phyloP scores from a whole-genome alignment of 1,140 invertebrate genomes.

The Drosophila miranda region DNA sequence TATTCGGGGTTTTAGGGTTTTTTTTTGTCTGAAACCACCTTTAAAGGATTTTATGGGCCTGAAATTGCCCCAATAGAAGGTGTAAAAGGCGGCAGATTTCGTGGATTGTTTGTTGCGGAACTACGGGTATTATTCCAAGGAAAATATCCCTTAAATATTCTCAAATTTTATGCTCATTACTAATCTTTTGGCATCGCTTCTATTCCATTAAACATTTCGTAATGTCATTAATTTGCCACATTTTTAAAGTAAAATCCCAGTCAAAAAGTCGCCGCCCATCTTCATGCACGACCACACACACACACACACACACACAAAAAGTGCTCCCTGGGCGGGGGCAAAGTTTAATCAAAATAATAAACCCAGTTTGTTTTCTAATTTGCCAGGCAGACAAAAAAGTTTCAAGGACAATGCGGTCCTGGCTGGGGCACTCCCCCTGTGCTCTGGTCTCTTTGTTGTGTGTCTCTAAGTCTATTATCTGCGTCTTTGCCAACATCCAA shows the following conservation, averaged over 20 bases:
- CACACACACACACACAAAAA: conserved; percentile 41
- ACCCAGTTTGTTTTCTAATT: conserved; percentile 59
- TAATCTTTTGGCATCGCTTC: too few relatives aligned
- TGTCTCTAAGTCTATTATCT: conserved; percentile 52
- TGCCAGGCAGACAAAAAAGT: conserved; percentile 38
- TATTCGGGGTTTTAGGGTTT: too few relatives aligned
- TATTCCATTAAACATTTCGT: too few relatives aligned
- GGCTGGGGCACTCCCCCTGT: neutral
- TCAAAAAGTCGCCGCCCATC: conserved; percentile 32
- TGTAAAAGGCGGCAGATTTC: too few relatives aligned
- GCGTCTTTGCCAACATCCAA: conserved; percentile 9
- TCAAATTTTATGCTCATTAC: too few relatives aligned
- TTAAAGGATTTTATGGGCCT: too few relatives aligned
- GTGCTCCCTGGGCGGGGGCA: conserved; percentile 7
- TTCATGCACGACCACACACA: conserved; percentile 47
- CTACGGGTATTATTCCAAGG: too few relatives aligned
- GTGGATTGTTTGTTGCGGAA: too few relatives aligned
- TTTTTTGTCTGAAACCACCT: too few relatives aligned
- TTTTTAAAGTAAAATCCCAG: conserved; percentile 23
- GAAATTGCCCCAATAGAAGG: too few relatives aligned
- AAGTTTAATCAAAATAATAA: conserved; percentile 67
- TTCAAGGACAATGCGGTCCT: conserved; percentile 35
- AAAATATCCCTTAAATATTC: too few relatives aligned
- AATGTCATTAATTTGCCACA: neutral
- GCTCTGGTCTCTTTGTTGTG: conserved; percentile 22